Conservation (phyloP, 2,797 vertebrate species). For the Tokudaia muenninki region DNA sequence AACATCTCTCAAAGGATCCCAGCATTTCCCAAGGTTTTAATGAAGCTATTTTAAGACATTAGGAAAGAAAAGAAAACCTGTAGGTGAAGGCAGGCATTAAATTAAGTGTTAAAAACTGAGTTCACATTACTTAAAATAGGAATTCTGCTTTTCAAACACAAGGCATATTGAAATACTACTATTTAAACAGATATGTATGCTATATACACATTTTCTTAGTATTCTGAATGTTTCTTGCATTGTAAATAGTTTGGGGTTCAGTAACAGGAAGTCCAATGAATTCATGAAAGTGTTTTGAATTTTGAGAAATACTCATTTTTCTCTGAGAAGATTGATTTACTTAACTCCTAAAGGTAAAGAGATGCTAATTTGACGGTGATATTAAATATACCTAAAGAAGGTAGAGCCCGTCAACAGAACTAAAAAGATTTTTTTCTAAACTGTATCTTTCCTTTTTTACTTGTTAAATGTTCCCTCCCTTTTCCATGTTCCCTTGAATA, state of each 20-base stretch:
- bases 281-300: constrained; percentile 7
- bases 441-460: background rate
- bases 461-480: background rate
- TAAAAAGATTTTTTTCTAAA: background rate
- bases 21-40: constrained; percentile 62
- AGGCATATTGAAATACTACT: constrained; percentile 25
- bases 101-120: constrained; percentile 30
- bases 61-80: constrained; percentile 51
- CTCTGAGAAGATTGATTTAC: background rate
- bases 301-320: background rate
- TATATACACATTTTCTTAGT: background rate
- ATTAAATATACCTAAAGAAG: background rate
- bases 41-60: constrained; percentile 65
- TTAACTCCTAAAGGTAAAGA: background rate
- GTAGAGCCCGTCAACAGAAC: background rate
- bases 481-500: constrained; percentile 34
- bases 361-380: background rate
- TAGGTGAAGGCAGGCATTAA: constrained; percentile 5
- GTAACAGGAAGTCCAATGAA: background rate
- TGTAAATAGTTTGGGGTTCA: background rate
- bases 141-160: background rate
- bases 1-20: constrained; percentile 53
- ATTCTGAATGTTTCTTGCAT: background rate
- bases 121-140: constrained; percentile 45
- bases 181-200: constrained; percentile 14